Base-by-base conservation (phyloP, 2,113 vertebrate species). In the Rhagologus leucostigma region DNA sequence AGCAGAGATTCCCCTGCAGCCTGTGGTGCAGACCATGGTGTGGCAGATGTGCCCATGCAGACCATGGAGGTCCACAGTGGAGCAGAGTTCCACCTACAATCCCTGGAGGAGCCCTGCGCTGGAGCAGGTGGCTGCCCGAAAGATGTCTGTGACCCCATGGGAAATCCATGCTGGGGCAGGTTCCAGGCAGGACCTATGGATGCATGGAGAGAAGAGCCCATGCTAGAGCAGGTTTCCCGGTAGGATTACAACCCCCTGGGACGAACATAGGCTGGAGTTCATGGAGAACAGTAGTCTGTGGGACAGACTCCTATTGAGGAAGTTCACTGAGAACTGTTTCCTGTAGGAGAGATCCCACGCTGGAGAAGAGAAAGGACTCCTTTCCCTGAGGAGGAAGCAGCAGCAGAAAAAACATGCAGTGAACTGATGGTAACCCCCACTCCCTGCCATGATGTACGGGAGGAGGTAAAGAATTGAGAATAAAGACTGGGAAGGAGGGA, bases 101-200 rank as follows among this genome's bases (percentile, higher is more conserved):
- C 15, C 22, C 4, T 23, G 27, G 12, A 57, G 27, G 12, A 89
- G 6, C 27, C 22, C 18, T 37, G 9, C 0, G 0, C 14, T 4
- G 5, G 32, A 37, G 27, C 6, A 13, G 7, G 32, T 16, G 18
- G 15, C 37, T 57, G 12, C 8, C 37, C 59, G 32, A 65, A 37
- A 33, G 10, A 11, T 37, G 11, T 6, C 35, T 56, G 41, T 49
- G 32, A 49, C 35, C 9, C 32, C 23, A 13, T 11, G 10, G 9
- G 8, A 81, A 57, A 29, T 65, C 32, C 27, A 22, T 22, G 27
- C 15, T 35, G n/a, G 14, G 37, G 14, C 27, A 37, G 12, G 13
- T 33, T 89, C 44, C 23, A 39, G 13, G 37, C 27, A 59, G 29
- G 16, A 39, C 13, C 13, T 20, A n/a, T 9, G 37, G 27, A 65